Evolutionary conservation across 2,888 invertebrate genomes (phyloP).

Genomic region (Synanthedon formicaeformis): DNA sequence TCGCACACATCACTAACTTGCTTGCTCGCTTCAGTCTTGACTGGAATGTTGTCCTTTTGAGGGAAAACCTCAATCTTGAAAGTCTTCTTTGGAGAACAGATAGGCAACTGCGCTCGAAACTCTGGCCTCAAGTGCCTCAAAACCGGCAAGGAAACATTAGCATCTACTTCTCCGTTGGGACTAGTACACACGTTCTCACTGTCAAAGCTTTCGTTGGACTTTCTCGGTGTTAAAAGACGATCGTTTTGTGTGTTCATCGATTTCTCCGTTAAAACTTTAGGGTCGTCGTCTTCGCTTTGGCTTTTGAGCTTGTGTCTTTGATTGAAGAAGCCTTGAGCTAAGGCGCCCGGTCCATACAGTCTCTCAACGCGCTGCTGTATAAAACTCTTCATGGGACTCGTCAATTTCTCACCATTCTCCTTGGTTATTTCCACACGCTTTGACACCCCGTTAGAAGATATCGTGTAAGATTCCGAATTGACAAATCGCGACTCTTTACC

Average conservation of each 20-base stretch:
- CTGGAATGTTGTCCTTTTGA: slow-evolving; percentile 47
- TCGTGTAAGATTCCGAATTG: slow-evolving; percentile 55
- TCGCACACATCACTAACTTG: slow-evolving; percentile 20
- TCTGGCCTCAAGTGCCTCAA: slow-evolving; percentile 86
- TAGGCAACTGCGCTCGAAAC: slow-evolving; percentile 85
- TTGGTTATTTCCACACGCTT: slow-evolving; percentile 61
- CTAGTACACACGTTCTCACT: slow-evolving; percentile 31
- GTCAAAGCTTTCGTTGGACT: slow-evolving; percentile 31
- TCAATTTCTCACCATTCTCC: slow-evolving; percentile 55
- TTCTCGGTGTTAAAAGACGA: slow-evolving; percentile 32
- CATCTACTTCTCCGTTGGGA: slow-evolving; percentile 35
- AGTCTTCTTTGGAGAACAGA: slow-evolving; percentile 72
- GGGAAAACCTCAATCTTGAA: slow-evolving; percentile 43
- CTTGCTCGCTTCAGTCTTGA: slow-evolving; percentile 30
- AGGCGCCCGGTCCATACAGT: slow-evolving; percentile 87
- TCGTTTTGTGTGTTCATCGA: slow-evolving; percentile 47
- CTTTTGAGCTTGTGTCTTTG: slow-evolving; percentile 65
- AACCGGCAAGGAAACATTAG: slow-evolving; percentile 74
- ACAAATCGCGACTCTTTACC: slow-evolving; percentile 41
- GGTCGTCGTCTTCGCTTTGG: slow-evolving; percentile 46
- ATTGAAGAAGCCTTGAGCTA: slow-evolving; percentile 87
- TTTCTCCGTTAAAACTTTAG: slow-evolving; percentile 50
- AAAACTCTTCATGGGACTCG: slow-evolving; percentile 77
- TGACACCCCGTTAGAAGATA: slow-evolving; percentile 57
- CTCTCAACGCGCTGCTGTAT: slow-evolving; percentile 91